Evolutionary conservation across 2,888 invertebrate species (phyloP).

Genomic region (Macrosoma leucophasiata): DNA sequence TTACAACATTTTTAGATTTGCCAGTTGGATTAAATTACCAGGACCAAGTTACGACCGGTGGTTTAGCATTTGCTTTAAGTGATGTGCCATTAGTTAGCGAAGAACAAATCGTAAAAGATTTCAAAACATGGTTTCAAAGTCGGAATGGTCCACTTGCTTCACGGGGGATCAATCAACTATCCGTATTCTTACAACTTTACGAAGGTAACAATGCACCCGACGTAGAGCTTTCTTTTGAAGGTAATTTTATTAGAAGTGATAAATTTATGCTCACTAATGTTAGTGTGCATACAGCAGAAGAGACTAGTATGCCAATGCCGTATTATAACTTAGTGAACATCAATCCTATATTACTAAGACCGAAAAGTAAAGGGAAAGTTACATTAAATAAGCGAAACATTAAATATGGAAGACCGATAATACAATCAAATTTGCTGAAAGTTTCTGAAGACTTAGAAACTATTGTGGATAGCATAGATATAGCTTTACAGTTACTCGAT

Average conservation of each 20-base stretch:
- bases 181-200: constrained; percentile 62
- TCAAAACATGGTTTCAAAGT: constrained; percentile 64
- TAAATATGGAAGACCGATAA: constrained; percentile 61
- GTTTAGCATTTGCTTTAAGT: constrained; percentile 53
- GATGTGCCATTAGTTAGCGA: constrained; percentile 52
- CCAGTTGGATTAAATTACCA: constrained; percentile 65
- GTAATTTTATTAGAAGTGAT: constrained; percentile 64
- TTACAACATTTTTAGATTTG: constrained; percentile 45
- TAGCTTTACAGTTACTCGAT: constrained; percentile 60
- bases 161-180: constrained; percentile 62
- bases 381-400: constrained; percentile 62
- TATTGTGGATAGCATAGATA: constrained; percentile 63
- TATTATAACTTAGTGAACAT: constrained; percentile 66
- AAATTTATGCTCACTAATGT: constrained; percentile 66
- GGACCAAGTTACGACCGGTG: constrained; percentile 66
- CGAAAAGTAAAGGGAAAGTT: constrained; percentile 64
- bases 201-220: constrained; percentile 63
- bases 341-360: constrained; percentile 55
- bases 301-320: constrained; percentile 54
- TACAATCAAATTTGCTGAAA: constrained; percentile 65
- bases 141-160: constrained; percentile 59
- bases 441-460: constrained; percentile 63
- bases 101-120: constrained; percentile 52
- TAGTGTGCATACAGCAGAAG: constrained; percentile 57
- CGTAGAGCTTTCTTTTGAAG: constrained; percentile 58